Conservation (phyloP, 92 coral and sea anemone species). For the Desmophyllum pertusum region DNA sequence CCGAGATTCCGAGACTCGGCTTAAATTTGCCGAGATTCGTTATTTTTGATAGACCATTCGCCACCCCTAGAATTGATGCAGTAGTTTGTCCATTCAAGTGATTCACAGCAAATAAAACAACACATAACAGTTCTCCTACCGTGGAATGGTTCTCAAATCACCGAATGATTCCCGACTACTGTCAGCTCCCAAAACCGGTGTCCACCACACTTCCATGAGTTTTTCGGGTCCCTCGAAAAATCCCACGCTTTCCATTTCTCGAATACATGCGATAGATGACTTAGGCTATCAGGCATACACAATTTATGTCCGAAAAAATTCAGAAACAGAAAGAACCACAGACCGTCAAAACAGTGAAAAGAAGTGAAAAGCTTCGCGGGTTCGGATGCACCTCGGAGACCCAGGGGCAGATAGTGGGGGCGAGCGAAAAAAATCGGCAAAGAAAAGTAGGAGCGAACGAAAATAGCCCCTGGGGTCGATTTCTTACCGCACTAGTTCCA, state of each 20-base stretch:
- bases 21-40: too few species aligned
- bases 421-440: too few species aligned
- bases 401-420: too few species aligned
- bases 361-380: too few species aligned
- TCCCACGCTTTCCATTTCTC: constrained; percentile 71
- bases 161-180: constrained; percentile 23
- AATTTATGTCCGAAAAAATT: constrained; percentile 10
- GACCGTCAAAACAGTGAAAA: too few species aligned
- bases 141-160: constrained; percentile 76
- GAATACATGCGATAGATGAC: constrained; percentile 25
- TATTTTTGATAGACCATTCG: too few species aligned
- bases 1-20: too few species aligned
- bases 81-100: neutral
- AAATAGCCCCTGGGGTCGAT: too few species aligned
- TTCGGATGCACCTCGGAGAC: too few species aligned
- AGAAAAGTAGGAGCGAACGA: too few species aligned
- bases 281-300: constrained; percentile 60
- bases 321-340: neutral
- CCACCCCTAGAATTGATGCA: neutral
- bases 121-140: constrained; percentile 46
- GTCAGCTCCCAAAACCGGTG: constrained; percentile 62
- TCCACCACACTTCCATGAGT: constrained; percentile 99
- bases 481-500: too few species aligned
- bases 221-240: constrained; percentile 99
- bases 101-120: neutral